A percentile compares a stretch with the other conserved stretches of the same genome.
These are phyloP conservation scores for Pseudococcus longispinus DNA, from an alignment of 2,888 invertebrate species.

Conservation along the genomic window DNA sequence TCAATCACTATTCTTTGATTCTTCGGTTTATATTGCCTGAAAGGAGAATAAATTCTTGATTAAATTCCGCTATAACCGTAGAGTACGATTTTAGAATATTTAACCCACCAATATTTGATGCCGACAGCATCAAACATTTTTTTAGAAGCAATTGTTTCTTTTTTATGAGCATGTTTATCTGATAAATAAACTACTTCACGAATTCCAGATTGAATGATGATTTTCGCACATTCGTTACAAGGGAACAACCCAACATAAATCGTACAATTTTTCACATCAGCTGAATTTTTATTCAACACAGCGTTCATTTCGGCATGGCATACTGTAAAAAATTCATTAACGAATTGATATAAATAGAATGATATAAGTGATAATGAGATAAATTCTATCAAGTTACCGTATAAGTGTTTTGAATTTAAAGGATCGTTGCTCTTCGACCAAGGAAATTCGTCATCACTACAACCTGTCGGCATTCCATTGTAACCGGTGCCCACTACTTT, in stretches of 20 bases:
- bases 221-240: slow-evolving; percentile 97
- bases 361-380: not conserved
- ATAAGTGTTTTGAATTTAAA: slow-evolving; percentile 81
- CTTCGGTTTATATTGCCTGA: slow-evolving; percentile 73
- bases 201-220: slow-evolving; percentile 94
- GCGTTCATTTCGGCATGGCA: slow-evolving; percentile 99
- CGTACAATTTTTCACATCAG: slow-evolving; percentile 77
- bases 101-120: slow-evolving; percentile 71
- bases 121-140: slow-evolving; percentile 81
- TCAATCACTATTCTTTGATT: slow-evolving; percentile 72
- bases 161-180: slow-evolving; percentile 78
- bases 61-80: not conserved
- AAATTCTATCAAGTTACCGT: slow-evolving; percentile 69
- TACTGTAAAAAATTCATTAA: slow-evolving; percentile 69
- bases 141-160: slow-evolving; percentile 76
- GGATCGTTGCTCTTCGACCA: slow-evolving; percentile 73
- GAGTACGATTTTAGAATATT: not conserved
- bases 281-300: slow-evolving; percentile 85
- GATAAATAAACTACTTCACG: slow-evolving; percentile 79
- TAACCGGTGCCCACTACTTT: slow-evolving; percentile 94
- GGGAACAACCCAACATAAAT: slow-evolving; percentile 93
- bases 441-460: slow-evolving; percentile 86
- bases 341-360: not conserved
- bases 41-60: slow-evolving; percentile 58
- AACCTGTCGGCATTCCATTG: slow-evolving; percentile 95